phyloP scores from a whole-genome alignment of 2,797 vertebrate genomes.

The Tarsius wallacei region DNA sequence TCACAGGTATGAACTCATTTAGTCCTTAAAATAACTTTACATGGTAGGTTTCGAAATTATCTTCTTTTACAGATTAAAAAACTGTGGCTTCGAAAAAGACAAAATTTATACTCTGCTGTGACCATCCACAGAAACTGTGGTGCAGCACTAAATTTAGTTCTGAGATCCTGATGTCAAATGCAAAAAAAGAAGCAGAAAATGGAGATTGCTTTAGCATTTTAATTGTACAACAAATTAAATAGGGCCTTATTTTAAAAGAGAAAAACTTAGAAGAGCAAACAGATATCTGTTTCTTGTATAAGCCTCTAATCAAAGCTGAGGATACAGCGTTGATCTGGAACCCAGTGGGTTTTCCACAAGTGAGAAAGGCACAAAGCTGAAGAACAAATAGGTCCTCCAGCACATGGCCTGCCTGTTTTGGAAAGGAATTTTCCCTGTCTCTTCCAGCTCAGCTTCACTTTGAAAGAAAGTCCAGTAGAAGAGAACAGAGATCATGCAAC shows the following conservation, averaged over 20 bases:
- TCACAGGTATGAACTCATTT: neutral
- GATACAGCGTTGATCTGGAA: neutral
- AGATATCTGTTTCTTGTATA: neutral
- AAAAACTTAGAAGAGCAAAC: neutral
- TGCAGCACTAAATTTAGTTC: neutral
- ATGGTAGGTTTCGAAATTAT: neutral
- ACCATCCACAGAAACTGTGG: neutral
- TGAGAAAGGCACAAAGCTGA: neutral
- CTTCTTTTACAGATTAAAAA: slow-evolving; percentile 30
- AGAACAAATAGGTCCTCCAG: neutral
- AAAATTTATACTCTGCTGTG: neutral
- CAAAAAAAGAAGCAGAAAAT: neutral
- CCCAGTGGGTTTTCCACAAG: neutral
- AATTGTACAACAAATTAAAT: neutral
- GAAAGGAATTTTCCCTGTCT: neutral
- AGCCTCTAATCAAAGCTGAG: neutral
- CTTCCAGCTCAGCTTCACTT: neutral
- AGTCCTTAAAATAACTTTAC: slow-evolving; percentile 24
- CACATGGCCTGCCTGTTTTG: neutral
- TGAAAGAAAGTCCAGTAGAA: neutral
- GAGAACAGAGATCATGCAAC: neutral
- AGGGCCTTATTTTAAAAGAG: neutral
- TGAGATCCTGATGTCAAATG: neutral
- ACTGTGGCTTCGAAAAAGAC: neutral
- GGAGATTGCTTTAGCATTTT: neutral